phyloP scores from a whole-genome alignment of 2,113 vertebrate genomes.

The Copsychus sechellarum region DNA sequence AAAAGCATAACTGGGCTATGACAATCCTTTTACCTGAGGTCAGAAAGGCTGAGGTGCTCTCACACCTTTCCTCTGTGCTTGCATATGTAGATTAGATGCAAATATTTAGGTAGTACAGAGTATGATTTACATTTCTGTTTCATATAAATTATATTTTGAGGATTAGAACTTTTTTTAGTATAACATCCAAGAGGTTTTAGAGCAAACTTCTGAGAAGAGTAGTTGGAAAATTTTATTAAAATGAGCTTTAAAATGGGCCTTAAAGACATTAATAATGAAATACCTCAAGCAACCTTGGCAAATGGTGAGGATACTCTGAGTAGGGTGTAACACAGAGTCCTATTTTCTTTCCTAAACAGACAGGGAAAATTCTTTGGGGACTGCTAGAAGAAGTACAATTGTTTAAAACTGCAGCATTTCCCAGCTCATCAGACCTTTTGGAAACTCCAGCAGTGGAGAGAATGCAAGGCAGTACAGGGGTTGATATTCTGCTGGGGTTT shows the following conservation, averaged over 20 bases:
- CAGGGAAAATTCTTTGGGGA: background rate
- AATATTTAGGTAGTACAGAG: background rate
- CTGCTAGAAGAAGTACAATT: background rate
- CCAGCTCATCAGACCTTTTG: background rate
- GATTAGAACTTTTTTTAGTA: background rate
- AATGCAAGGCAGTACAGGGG: background rate
- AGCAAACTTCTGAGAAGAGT: background rate
- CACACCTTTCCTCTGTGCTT: background rate
- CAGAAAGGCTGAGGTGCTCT: background rate
- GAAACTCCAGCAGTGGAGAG: background rate
- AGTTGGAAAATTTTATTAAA: background rate
- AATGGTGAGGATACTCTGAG: background rate
- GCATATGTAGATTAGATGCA: background rate
- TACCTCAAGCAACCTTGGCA: background rate
- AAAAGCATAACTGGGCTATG: background rate
- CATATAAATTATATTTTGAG: background rate
- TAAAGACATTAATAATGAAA: background rate
- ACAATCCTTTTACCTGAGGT: background rate
- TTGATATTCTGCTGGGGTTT: background rate
- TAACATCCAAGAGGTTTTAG: background rate
- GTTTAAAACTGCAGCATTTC: background rate
- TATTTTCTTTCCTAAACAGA: background rate
- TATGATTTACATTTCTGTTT: background rate
- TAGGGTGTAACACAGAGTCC: background rate
- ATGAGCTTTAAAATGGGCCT: background rate